Evolutionary conservation across 2,888 invertebrate species (phyloP).

Genomic region (Mayetiola destructor): DNA sequence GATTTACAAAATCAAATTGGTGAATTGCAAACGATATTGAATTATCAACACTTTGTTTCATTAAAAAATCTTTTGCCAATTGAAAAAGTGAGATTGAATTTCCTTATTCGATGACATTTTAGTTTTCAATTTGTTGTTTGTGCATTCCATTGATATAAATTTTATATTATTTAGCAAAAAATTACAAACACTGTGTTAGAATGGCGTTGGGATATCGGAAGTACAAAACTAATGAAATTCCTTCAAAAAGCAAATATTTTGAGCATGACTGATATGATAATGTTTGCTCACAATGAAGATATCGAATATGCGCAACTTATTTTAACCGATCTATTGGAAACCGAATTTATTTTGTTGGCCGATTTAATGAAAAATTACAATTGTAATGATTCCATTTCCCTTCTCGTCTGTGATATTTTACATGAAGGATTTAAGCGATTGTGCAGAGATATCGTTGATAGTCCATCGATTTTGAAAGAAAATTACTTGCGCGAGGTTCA

Average conservation of each 20-base stretch:
- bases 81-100: background rate
- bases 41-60: background rate
- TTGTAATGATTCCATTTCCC: background rate
- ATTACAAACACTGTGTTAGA: background rate
- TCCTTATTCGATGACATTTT: background rate
- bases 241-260: background rate
- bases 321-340: constrained; percentile 5
- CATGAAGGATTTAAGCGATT: constrained; percentile 1
- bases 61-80: background rate
- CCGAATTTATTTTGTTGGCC: background rate
- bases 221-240: background rate
- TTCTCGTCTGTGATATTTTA: background rate
- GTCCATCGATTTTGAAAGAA: background rate
- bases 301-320: background rate
- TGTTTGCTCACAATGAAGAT: background rate
- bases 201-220: background rate
- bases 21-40: background rate
- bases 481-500: background rate
- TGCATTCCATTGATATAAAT: background rate
- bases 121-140: background rate
- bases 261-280: background rate
- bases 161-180: background rate
- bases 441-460: background rate
- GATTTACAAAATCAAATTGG: background rate
- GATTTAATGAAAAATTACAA: background rate